These are phyloP conservation scores for Rhagologus leucostigma DNA, from an alignment of 2,113 vertebrate genomes.

Conservation along the genomic window DNA sequence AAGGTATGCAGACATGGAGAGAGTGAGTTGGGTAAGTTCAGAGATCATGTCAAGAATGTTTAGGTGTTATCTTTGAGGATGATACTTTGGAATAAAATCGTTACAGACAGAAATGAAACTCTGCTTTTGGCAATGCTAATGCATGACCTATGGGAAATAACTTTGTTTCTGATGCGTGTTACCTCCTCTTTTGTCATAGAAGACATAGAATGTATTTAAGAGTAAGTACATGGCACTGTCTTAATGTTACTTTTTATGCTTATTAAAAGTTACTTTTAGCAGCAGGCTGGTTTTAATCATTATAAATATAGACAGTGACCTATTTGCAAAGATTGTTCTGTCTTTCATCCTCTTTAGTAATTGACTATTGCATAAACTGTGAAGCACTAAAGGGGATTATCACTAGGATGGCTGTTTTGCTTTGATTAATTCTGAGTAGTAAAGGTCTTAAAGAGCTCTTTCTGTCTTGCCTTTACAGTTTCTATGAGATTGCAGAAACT, in stretches of 20 bases:
- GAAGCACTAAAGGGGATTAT: conserved; percentile 66
- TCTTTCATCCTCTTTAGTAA: conserved; percentile 74
- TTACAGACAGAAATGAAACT: background rate
- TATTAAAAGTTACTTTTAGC: conserved; percentile 37
- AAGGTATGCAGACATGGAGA: background rate
- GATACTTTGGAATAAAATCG: background rate
- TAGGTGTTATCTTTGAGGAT: background rate
- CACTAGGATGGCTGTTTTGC: conserved; percentile 42
- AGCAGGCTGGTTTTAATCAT: conserved; percentile 42
- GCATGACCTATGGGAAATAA: background rate
- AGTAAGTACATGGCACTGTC: background rate
- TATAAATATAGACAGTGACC: conserved; percentile 66
- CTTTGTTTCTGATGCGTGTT: background rate
- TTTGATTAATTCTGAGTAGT: conserved; percentile 51
- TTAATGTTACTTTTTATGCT: conserved; percentile 14
- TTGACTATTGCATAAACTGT: conserved; percentile 72
- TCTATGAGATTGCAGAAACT: background rate
- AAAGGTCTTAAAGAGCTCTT: background rate
- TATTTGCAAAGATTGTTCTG: conserved; percentile 66
- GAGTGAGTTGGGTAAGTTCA: background rate
- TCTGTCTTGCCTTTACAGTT: background rate
- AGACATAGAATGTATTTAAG: background rate
- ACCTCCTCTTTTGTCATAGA: background rate
- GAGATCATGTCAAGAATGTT: background rate
- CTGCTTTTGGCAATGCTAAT: background rate